Evolutionary conservation across 1,140 invertebrate genomes (phyloP).

Genomic region (Tetramorium parvispinum): DNA sequence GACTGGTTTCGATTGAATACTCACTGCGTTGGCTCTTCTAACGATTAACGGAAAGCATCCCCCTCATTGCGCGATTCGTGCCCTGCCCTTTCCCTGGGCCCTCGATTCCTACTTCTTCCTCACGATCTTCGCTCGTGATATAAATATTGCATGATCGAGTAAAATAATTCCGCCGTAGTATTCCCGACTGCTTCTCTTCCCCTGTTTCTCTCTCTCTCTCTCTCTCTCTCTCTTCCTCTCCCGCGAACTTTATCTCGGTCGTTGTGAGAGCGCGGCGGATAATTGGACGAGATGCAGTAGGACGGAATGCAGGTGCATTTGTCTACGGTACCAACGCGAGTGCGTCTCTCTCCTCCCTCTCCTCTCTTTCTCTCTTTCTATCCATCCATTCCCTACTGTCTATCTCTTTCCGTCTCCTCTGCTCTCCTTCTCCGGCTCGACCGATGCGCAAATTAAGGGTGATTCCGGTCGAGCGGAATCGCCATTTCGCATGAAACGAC

Average conservation of each 20-base stretch:
- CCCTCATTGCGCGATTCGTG: background rate
- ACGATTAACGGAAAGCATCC: slow-evolving; percentile 55
- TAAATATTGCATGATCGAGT: slow-evolving; percentile 70
- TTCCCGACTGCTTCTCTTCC: background rate
- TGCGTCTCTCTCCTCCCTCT: slow-evolving; percentile 31
- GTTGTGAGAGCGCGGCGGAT: slow-evolving; percentile 55
- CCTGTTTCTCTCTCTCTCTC: background rate
- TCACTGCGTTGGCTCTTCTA: slow-evolving; percentile 13
- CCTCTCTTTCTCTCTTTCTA: slow-evolving; percentile 31
- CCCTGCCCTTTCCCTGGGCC: background rate
- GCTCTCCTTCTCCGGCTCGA: slow-evolving; percentile 8
- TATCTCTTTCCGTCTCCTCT: background rate
- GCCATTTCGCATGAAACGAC: slow-evolving; percentile 71
- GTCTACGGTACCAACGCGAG: slow-evolving; percentile 69
- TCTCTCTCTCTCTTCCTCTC: background rate
- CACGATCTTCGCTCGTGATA: slow-evolving; percentile 23
- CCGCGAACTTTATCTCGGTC: slow-evolving; percentile 51
- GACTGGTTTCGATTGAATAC: slow-evolving; percentile 68
- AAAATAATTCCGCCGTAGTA: slow-evolving; percentile 57
- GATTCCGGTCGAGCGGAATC: slow-evolving; percentile 69
- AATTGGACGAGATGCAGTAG: slow-evolving; percentile 72
- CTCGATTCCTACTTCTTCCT: background rate
- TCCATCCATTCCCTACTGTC: background rate
- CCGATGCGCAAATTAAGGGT: slow-evolving; percentile 75
- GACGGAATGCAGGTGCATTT: slow-evolving; percentile 75